Conservation (phyloP, 2,888 invertebrate genomes). For the Podotricha telesiphe region DNA sequence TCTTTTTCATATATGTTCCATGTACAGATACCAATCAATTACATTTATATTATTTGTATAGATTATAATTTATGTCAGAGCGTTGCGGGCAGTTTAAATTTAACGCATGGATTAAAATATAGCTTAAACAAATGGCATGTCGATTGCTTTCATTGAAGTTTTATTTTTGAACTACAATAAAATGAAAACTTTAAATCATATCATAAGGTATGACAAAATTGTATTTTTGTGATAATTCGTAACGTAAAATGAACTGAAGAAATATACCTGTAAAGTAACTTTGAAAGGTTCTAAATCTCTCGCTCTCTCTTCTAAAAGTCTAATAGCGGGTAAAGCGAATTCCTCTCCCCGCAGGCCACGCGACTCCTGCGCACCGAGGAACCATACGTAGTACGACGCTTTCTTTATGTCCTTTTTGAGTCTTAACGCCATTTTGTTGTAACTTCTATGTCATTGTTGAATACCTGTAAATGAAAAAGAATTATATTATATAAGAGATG, state of each 20-base stretch:
- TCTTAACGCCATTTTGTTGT: constrained; percentile 88
- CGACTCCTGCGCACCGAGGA: constrained; percentile 97
- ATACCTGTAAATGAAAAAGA: constrained; percentile 57
- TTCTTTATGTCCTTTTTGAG: constrained; percentile 94
- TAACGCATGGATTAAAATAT: not conserved
- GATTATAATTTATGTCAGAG: too few relatives aligned
- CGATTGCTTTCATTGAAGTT: too few relatives aligned
- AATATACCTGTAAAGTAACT: constrained; percentile 91
- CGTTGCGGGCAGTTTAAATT: not conserved
- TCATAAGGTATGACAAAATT: not conserved
- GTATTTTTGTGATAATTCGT: too few relatives aligned
- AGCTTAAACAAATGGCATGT: too few relatives aligned
- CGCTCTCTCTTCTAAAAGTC: constrained; percentile 92
- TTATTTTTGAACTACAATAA: too few relatives aligned
- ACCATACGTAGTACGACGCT: constrained; percentile 96
- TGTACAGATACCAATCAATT: too few relatives aligned
- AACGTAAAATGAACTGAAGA: too few relatives aligned
- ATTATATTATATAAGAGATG: not conserved
- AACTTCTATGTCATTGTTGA: constrained; percentile 73
- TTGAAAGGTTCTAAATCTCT: constrained; percentile 94
- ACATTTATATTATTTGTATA: too few relatives aligned
- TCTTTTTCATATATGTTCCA: too few relatives aligned
- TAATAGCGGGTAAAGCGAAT: constrained; percentile 92
- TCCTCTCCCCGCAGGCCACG: constrained; percentile 93
- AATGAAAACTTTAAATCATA: too few relatives aligned